A percentile compares a stretch with the other conserved stretches of the same genome.
These are phyloP conservation scores for Dipus sagitta DNA, from an alignment of 2,797 vertebrate genomes.

Conservation along the genomic window DNA sequence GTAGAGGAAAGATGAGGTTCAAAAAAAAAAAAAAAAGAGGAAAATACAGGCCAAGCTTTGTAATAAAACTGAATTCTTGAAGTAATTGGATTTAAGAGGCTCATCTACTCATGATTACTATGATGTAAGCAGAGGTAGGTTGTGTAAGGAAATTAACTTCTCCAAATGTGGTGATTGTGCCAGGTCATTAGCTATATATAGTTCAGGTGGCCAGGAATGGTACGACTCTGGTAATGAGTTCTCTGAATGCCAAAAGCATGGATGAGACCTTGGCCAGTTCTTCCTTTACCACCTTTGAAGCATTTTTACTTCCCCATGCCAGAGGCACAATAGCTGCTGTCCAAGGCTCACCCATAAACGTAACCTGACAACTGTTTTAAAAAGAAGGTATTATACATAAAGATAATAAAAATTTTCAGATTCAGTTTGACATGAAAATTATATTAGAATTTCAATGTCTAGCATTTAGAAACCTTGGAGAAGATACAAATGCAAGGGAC, in stretches of 20 bases:
- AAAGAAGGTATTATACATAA: neutral
- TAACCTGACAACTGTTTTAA: neutral
- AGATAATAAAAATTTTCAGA: neutral
- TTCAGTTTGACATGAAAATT: neutral
- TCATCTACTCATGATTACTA: neutral
- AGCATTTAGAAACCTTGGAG: neutral
- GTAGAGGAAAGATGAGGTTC: conserved; percentile 8
- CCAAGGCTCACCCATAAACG: neutral
- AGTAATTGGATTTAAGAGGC: neutral
- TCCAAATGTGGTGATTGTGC: neutral
- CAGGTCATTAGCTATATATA: neutral
- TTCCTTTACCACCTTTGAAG: neutral
- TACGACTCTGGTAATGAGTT: neutral
- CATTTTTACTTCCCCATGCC: neutral
- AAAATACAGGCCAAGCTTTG: neutral
- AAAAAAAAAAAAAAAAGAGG: neutral
- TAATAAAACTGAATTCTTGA: conserved; percentile 22
- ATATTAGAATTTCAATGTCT: neutral
- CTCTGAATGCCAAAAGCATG: neutral
- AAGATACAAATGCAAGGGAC: neutral
- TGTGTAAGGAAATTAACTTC: neutral
- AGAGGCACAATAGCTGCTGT: neutral
- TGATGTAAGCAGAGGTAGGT: neutral
- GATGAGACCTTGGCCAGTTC: neutral
- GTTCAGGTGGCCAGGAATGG: neutral